A percentile compares a stretch with the other conserved stretches of the same genome.
Conservation (phyloP, 2,113 vertebrate species). For the Dascyllus trimaculatus region DNA sequence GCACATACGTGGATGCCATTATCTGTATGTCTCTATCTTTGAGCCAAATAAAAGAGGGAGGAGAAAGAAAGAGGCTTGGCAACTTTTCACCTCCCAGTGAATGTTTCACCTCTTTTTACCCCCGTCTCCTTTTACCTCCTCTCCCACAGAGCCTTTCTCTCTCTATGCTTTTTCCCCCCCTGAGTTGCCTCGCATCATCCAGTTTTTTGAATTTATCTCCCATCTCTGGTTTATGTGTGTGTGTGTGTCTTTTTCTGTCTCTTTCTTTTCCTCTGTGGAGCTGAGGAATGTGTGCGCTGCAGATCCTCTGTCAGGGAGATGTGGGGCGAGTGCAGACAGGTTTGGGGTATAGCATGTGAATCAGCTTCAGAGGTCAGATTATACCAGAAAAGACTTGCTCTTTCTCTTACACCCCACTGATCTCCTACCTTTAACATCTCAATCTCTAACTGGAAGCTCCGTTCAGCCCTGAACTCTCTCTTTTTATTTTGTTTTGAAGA, state of each 20-base stretch:
- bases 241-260: constrained; percentile 43
- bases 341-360: constrained; percentile 80
- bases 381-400: constrained; percentile 67
- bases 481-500: background rate
- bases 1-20: constrained; percentile 55
- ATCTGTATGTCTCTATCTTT: constrained; percentile 54
- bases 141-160: constrained; percentile 30
- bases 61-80: constrained; percentile 61
- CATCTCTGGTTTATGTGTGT: constrained; percentile 48
- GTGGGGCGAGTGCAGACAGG: constrained; percentile 85
- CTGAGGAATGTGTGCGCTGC: constrained; percentile 88
- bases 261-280: constrained; percentile 76
- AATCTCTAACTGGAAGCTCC: constrained; percentile 8
- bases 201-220: constrained; percentile 65
- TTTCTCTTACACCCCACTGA: constrained; percentile 44
- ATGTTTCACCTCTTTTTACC: constrained; percentile 60
- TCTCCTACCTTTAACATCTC: constrained; percentile 22
- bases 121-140: constrained; percentile 42
- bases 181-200: constrained; percentile 43
- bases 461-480: background rate
- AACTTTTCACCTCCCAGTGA: constrained; percentile 63
- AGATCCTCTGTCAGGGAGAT: constrained; percentile 86
- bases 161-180: constrained; percentile 1
- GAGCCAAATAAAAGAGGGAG: constrained; percentile 49
- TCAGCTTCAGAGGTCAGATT: constrained; percentile 71